Evolutionary conservation across 2,888 invertebrate genomes (phyloP), one percentile per base, ranked within the genome.

Genomic region (Tachystola acroxantha): DNA sequence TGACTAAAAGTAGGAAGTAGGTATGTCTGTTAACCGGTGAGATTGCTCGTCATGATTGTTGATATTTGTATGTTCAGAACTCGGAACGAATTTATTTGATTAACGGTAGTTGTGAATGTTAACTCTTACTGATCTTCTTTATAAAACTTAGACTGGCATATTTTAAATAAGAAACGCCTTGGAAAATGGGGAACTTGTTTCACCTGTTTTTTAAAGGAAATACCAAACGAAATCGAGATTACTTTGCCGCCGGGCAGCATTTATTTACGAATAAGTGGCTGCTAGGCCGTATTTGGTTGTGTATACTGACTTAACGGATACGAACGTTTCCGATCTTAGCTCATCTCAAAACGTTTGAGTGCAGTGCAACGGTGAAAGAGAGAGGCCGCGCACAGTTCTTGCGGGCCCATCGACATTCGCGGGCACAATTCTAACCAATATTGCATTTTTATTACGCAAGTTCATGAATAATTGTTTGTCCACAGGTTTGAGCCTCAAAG

Each of bases 341-440:
- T 66, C 63, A 67, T 71, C 69, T 68, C 46, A 47, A 51, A 63
- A 53, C 57, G 53, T 70, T 70, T 54, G 64, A 67, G 61, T 69
- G 67, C 64, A 72, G 53, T 51, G 58, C 66, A 71, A 70, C 70
- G 66, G 68, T 70, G 70, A 81, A 81, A 80, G 79, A 80, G 79
- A 80, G 79, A 74, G 79, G 79, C 65, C 55, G 51, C 51, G 46
- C 64, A n/a, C n/a, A 73, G 64, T 65, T 61, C 59, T 70, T 59
- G 66, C 66, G 67, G 67, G 71, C 63, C 64, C 58, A 53, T 54
- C 54, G 58, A 54, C 55, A 53, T 57, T 53, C 54, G 64, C 61
- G 70, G 59, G 62, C 64, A 60, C 67, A 58, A 59, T 61, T 59
- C 48, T 37, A 46, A 46, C 42, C 45, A 57, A 53, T 24, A 62